Base-by-base conservation (phyloP, 2,888 invertebrate species). In the Drosophila eohydei region DNA sequence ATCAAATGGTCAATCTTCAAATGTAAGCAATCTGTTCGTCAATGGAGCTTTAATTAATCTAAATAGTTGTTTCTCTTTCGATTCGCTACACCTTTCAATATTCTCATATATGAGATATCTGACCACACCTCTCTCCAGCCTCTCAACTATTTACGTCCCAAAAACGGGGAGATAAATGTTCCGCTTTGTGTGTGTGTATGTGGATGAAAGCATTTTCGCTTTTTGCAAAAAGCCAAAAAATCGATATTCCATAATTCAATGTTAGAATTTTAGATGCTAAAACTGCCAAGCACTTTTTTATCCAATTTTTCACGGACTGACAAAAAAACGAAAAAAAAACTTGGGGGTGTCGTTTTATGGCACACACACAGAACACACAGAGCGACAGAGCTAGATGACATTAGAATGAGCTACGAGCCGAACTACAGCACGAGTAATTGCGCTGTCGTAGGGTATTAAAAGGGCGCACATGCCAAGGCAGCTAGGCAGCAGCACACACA, bases 161-260 rank as follows among this genome's bases (percentile, higher is more conserved):
- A 44, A 26, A 44, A 9, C 14, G 28, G 30, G 48, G 9, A 30
- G 30, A 48, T 30, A 30, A 48, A 48, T 30, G 48, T 48, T 5
- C 9, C n/a, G 5, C 30, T 48, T 30, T n/a, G 9, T 48, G 48
- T n/a, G 9, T 41, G 46, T 43, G 43, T 48, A 11, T 30, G 28
- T 48, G 30, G 16, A 48, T 48, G 48, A 52, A 52, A 36, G 51
- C 38, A 52, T 50, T 48, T 79, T 36, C 14, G 36, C 32, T 50
- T 86, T 84, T 83, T 60, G 81, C 81, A 75, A 80, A 80, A 67
- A 64, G 11, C 68, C 59, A 68, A 83, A 85, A 84, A 87, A 87
- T 87, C 86, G 83, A 87, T 87, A 84, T 86, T 88, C 85, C 83
- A 87, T 89, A 88, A 84, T 84, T 84, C 87, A 87, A 83, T 86